Conservation (phyloP, 1,140 invertebrate species). For the Heliconius himera region DNA sequence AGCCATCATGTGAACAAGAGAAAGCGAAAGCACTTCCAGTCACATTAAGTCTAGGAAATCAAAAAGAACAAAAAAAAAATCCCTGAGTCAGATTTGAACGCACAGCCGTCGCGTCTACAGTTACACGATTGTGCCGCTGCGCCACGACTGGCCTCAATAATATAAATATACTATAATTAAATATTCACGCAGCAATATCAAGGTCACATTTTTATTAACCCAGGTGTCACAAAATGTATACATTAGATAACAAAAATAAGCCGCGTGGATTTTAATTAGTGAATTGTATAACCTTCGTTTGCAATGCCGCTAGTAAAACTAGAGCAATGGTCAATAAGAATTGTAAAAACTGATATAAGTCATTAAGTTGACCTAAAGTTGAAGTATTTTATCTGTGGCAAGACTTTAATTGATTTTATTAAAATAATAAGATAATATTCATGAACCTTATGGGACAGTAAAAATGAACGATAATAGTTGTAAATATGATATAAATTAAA, state of each 20-base stretch:
- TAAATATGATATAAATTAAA: no score
- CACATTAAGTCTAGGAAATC: no score
- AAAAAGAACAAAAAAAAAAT: no score
- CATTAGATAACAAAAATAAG: background rate
- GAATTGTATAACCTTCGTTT: background rate
- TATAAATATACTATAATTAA: background rate
- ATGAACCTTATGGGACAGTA: no score
- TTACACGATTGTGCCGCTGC: no score
- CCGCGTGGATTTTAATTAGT: background rate
- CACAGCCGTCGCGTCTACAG: no score
- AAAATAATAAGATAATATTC: background rate
- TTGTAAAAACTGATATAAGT: background rate
- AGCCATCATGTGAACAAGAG: no score
- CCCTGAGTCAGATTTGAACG: no score
- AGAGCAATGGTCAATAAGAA: background rate
- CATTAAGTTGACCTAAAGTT: background rate
- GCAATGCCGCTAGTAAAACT: background rate
- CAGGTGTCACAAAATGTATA: background rate
- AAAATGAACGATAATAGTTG: no score
- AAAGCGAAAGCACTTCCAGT: background rate
- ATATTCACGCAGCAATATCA: background rate
- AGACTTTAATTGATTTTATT: slow-evolving; percentile 1
- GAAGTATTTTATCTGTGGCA: background rate
- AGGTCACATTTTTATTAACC: background rate
- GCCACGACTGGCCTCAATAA: no score